Evolutionary conservation across 1,140 invertebrate species (phyloP), one percentile per base, ranked within the genome.

Genomic region (Bombus haemorrhoidalis): DNA sequence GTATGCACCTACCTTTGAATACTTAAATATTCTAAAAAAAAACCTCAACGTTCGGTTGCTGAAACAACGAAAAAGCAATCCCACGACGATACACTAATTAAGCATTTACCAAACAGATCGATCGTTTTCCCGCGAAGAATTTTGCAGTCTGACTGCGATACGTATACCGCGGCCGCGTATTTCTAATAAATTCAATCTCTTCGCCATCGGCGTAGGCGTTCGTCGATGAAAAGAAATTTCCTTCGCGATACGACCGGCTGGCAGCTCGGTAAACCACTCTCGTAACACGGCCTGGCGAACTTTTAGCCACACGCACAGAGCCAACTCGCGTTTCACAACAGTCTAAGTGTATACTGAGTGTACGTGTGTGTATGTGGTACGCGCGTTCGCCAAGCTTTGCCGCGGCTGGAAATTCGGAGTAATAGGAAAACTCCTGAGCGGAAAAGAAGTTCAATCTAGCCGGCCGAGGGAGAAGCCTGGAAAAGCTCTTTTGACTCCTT

Each of bases 381-480:
- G 84, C 75, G 80, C 53, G 71, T 72, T 73, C 80, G 78, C 64
- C 69, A 86, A 32, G 86, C 87, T 90, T 87, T 74, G 73, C 81
- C 84, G 85, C 87, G 89, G 91, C 89, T 93, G 89, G 90, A 95
- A 94, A 94, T 95, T 94, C 91, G 92, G 91, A 94, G 94, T 94
- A 94, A 94, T 95, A 94, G 93, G 93, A 94, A 94, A 94, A 94
- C 93, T 94, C 94, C 91, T 91, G 91, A 93, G 91, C 90, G 93
- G 91, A 93, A 94, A 94, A 94, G 92, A 94, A 95, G 93, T 94
- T 94, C 92, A 94, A 94, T 95, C 92, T 94, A 90, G 90, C 90
- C 89, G 83, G 90, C 74, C 68, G 88, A 86, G 87, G 74, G 89
- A 90, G 92, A 91, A 90, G 90, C 89, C 91, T 89, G 93, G 91